Base-by-base conservation (phyloP, 2,797 vertebrate species). In the Ceryle rudis region DNA sequence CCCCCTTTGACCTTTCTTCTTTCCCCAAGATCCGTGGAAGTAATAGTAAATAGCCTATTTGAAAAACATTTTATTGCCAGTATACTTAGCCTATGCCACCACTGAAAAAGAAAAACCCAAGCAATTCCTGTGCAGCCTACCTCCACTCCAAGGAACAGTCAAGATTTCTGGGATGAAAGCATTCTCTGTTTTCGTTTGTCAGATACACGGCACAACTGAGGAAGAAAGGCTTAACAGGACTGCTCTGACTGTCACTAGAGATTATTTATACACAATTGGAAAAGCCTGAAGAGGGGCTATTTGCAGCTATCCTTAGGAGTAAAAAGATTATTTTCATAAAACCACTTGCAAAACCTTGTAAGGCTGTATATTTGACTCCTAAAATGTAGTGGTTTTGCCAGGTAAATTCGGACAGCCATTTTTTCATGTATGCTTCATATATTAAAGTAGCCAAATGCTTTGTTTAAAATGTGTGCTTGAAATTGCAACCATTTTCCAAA, bases 351-450 rank as follows among this genome's bases (percentile, higher is more conserved):
- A 11, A 85, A 55, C 41, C 37, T 81, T 86, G 61, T 57, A 70
- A 31, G 93, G 77, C 84, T 95, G 77, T 95, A 74, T 42, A 64
- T 95, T 93, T 95, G 87, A 94, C 90, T 97, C 95, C 83, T 81
- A 77, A 96, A 70, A 16, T 84, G 28, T 61, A 86, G 25, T 93
- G 69, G 14, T 92, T 97, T 97, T 95, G 75, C 89, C 75, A 96
- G 90, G 88, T 92, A 88, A 96, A 96, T 92, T 47, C 65, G 60
- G 71, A 61, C 69, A 93, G 77, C 82, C 78, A 11, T 81, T 91
- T 95, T 92, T 90, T 94, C 61, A n/a, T 73, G 5, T 49, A 39
- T 90, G 55, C 70, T 92, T 94, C 77, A 67, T 93, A 80, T n/a
- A 31, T 61, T 94, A 10, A 91, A 78, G 80, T 51, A 86, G 58